These are phyloP conservation scores for Ephestia elutella DNA, from an alignment of 1,140 invertebrate species.

Conservation along the genomic window DNA sequence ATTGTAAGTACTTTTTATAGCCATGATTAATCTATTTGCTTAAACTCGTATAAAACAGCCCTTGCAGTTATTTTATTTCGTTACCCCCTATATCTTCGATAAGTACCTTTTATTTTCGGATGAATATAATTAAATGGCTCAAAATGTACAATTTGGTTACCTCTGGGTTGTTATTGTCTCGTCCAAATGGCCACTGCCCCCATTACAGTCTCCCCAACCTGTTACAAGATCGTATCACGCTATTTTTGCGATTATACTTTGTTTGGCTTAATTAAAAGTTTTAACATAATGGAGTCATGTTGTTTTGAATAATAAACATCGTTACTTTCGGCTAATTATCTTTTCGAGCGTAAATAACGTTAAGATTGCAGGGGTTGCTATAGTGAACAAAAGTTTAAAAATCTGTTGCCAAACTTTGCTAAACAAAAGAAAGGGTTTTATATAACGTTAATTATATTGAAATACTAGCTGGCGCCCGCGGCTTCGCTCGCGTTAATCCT, in stretches of 20 bases:
- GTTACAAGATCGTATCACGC: conserved; percentile 1
- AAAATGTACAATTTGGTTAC: neutral
- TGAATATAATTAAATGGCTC: neutral
- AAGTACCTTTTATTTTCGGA: too few species aligned
- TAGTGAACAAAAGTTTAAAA: too few species aligned
- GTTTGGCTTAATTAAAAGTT: conserved; percentile 2
- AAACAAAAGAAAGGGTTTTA: too few species aligned
- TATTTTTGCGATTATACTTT: conserved; percentile 4
- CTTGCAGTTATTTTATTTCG: too few species aligned
- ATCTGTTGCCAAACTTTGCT: too few species aligned
- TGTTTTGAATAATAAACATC: neutral
- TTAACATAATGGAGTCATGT: neutral
- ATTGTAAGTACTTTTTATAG: too few species aligned
- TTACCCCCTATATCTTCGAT: too few species aligned
- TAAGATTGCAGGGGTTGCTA: neutral
- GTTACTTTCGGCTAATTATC: neutral
- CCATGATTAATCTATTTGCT: too few species aligned
- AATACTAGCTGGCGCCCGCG: too few species aligned
- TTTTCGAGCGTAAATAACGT: neutral
- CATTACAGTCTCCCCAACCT: neutral
- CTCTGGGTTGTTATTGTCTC: neutral
- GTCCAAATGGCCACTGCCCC: neutral
- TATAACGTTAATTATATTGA: too few species aligned
- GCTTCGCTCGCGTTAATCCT: too few species aligned
- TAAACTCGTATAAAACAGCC: too few species aligned